These are phyloP conservation scores for Scaeva pyrastri DNA, from an alignment of 2,888 invertebrate genomes.

Conservation along the genomic window DNA sequence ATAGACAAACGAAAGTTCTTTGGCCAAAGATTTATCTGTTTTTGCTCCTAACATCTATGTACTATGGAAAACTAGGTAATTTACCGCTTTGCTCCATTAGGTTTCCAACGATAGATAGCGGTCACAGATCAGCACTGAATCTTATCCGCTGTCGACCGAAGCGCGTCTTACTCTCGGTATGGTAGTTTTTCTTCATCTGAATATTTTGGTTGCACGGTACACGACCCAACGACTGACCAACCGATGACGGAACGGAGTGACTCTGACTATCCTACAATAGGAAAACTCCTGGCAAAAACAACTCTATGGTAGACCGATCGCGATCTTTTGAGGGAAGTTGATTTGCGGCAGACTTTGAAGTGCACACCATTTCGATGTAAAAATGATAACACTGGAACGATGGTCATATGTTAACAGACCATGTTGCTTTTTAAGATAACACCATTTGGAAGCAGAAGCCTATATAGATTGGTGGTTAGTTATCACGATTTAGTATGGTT, in stretches of 20 bases:
- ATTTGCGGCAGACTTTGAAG: slow-evolving; percentile 61
- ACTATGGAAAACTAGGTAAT: slow-evolving; percentile 47
- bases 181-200: slow-evolving; percentile 41
- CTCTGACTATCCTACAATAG: too few relatives aligned
- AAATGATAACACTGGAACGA: slow-evolving; percentile 65
- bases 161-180: slow-evolving; percentile 23
- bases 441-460: slow-evolving; percentile 41
- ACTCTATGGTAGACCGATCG: slow-evolving; percentile 21
- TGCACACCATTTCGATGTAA: slow-evolving; percentile 53
- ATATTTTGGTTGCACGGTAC: slow-evolving; percentile 9
- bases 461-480: slow-evolving; percentile 61
- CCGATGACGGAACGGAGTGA: too few relatives aligned
- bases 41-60: slow-evolving; percentile 29
- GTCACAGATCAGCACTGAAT: slow-evolving; percentile 70
- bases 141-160: slow-evolving; percentile 48
- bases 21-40: slow-evolving; percentile 59
- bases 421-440: slow-evolving; percentile 46
- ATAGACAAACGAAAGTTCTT: slow-evolving; percentile 67
- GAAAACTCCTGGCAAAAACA: slow-evolving; percentile 28
- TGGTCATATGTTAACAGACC: slow-evolving; percentile 68
- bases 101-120: slow-evolving; percentile 64
- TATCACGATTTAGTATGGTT: slow-evolving; percentile 62
- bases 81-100: slow-evolving; percentile 71
- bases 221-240: too few relatives aligned
- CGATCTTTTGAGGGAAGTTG: slow-evolving; percentile 55